Evolutionary conservation across 2,113 vertebrate species (phyloP).

Genomic region (Mesoclemmys tuberculata): DNA sequence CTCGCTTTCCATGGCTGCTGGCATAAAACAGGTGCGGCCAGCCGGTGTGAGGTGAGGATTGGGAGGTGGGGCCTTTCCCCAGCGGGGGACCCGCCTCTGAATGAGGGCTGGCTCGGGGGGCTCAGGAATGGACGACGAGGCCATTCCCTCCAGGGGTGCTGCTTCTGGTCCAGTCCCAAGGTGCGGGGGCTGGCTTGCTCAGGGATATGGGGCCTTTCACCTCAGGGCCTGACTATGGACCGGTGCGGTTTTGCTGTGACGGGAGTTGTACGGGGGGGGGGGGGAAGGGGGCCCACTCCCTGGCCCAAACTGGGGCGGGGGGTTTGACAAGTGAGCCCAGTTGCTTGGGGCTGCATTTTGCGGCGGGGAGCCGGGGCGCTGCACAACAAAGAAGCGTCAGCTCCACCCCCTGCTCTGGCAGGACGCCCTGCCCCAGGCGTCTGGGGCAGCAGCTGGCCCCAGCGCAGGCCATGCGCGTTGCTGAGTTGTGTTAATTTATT

Average conservation of each 20-base stretch:
- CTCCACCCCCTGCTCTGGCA: no score
- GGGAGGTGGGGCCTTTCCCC: neutral
- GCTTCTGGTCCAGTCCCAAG: neutral
- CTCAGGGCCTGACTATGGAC: constrained; percentile 12
- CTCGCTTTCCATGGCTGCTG: no score
- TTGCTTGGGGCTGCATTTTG: neutral
- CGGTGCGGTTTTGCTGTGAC: constrained; percentile 20
- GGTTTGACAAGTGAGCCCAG: neutral
- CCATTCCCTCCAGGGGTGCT: neutral
- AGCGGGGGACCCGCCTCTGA: neutral
- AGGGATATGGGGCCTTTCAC: constrained; percentile 11
- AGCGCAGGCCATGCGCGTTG: constrained; percentile 40
- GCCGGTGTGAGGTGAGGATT: fast-evolving
- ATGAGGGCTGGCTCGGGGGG: neutral
- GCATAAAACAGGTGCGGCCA: neutral
- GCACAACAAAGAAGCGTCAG: no score
- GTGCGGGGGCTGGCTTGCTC: constrained; percentile 4
- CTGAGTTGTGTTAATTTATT: constrained; percentile 77
- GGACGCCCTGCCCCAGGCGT: no score
- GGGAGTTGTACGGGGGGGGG: neutral
- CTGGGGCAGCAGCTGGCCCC: neutral
- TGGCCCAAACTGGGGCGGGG: neutral
- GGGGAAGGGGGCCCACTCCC: neutral
- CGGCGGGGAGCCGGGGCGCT: no score
- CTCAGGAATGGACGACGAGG: neutral